Percentiles rank a stretch among this genome's conserved stretches.
phyloP scores from a whole-genome alignment of 2,888 invertebrate species.

The Platycnemis pennipes region DNA sequence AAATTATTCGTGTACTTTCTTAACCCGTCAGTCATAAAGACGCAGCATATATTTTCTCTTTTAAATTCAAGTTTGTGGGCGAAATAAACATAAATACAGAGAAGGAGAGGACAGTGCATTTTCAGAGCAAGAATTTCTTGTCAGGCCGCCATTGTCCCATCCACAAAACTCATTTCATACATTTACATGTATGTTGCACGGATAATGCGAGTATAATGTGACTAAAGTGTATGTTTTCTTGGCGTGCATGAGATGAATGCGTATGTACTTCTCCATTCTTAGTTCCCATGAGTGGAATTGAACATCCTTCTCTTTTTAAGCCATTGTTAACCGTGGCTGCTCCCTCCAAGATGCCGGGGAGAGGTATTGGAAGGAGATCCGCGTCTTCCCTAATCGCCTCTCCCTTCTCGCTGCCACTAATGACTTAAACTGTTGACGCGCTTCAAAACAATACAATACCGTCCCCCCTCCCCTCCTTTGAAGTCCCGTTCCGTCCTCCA shows the following conservation, averaged over 20 bases:
- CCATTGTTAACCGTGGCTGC: neutral
- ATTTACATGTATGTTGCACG: too few species aligned
- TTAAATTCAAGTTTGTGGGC: too few species aligned
- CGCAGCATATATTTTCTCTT: too few species aligned
- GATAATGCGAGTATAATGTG: too few species aligned
- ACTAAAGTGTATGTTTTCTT: too few species aligned
- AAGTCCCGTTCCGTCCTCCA: neutral
- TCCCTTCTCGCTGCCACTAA: constrained; percentile 26
- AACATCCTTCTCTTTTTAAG: neutral
- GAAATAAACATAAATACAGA: too few species aligned
- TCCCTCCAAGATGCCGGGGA: neutral
- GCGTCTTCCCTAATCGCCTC: constrained; percentile 22
- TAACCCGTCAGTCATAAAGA: too few species aligned
- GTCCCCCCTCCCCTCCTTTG: neutral
- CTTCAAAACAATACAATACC: constrained; percentile 34
- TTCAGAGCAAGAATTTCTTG: too few species aligned
- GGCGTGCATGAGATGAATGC: neutral
- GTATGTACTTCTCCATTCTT: neutral
- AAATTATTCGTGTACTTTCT: too few species aligned
- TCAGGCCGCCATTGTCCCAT: too few species aligned
- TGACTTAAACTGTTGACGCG: constrained; percentile 36
- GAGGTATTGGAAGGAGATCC: neutral
- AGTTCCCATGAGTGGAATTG: neutral
- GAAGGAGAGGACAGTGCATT: too few species aligned
- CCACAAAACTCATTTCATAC: too few species aligned